Evolutionary conservation across 2,113 vertebrate genomes (phyloP), one percentile per base, ranked within the genome.

Genomic region (Miniopterus natalensis): DNA sequence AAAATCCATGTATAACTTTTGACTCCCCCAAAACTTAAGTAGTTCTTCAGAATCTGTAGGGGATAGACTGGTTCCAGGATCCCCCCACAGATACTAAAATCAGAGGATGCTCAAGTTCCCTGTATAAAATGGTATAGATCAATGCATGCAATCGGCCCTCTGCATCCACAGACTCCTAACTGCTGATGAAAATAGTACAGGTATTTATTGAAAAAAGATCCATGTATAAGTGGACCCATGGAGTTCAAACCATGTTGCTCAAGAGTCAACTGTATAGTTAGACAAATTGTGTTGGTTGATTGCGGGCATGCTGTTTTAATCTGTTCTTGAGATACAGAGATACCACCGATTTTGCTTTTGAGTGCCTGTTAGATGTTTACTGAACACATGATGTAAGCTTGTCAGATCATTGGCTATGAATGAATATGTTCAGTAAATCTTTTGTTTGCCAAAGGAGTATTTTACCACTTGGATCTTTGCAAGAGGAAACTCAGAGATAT

Each of bases 371-470:
- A 81, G 23, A 36, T 95, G 6, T 81, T 96, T 74, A 73, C 45
- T 88, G 66, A 90, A 93, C 66, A 71, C 5, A 66, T 57, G 47
- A 45, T 17, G 14, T 85, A 91, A 31, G 55, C 78, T 96, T 77
- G 63, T 93, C 66, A 91, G 68, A 78, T 42, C 49, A 12, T 70
- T 96, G 57, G 17, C 65, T 96, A 23, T 93, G 55, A 84, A 70
- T 31, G 42, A 57, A 71, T 96, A 47, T 68, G 65, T 61, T 88
- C 47, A 84, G 53, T 90, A 68, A 78, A 84, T 66, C 66, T 90
- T 93, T 73, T 95, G 87, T 96, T 95, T 96, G 68, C 90, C 57
- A 78, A 97, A 84, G 94, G 95, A 95, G 87, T 95, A 65, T 83
- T 95, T 94, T 92, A 92, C 45, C 42, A 21, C 55, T 66, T 71